Percentiles rank a stretch among this genome's conserved stretches.
Conservation (phyloP, 2,113 vertebrate genomes). For the Neotoma lepida region DNA sequence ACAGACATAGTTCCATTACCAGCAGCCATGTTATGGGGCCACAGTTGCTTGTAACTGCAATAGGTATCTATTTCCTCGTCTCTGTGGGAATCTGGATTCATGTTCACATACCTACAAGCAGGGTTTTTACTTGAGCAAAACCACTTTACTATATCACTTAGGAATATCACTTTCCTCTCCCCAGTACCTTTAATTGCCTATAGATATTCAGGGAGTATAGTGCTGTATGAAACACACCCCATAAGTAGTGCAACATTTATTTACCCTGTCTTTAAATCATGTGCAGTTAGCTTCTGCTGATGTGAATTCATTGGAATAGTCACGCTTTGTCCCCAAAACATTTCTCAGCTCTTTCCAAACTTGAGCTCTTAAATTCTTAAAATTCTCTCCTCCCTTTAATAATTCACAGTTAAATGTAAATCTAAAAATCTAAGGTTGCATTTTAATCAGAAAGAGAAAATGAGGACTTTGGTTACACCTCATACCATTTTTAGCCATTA, state of each 20-base stretch:
- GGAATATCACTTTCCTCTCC: background rate
- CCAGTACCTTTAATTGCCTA: background rate
- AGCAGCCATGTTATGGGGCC: rapidly evolving
- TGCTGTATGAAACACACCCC: background rate
- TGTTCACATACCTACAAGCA: background rate
- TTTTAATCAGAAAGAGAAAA: background rate
- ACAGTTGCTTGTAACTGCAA: background rate
- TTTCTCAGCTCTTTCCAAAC: background rate
- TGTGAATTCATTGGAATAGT: too few species aligned
- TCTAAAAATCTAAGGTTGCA: background rate
- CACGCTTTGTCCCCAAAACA: too few species aligned
- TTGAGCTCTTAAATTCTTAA: background rate
- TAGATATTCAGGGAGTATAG: background rate
- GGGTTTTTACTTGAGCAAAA: background rate
- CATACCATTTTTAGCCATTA: background rate
- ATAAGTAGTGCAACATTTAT: background rate
- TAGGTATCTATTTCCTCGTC: background rate
- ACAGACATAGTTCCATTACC: background rate
- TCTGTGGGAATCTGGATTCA: background rate
- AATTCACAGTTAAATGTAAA: background rate
- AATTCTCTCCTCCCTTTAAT: background rate
- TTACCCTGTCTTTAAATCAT: background rate
- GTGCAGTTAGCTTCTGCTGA: background rate
- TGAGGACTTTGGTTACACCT: too few species aligned
- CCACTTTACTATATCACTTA: background rate